Base-by-base conservation (phyloP, 2,888 invertebrate genomes). In the Dynastes tityus region DNA sequence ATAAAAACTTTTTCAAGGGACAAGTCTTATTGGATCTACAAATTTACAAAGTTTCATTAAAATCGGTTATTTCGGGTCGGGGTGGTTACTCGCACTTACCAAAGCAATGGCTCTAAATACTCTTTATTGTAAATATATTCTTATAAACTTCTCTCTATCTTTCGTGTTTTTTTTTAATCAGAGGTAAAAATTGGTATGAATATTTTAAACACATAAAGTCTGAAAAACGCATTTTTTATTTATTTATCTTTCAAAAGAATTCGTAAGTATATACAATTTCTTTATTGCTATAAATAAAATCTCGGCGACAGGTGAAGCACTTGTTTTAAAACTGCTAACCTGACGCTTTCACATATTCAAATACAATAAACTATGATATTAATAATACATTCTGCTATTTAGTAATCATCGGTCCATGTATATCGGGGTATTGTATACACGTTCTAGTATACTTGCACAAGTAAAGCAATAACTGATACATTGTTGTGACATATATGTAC, bases 381-480 rank as follows among this genome's bases (percentile, higher is more conserved):
- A 65, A 40, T 65, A 65, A 40, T 65, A 65, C 65, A 65, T n/a
- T 65, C 65, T 65, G 40, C 40, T 65, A 9, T 65, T 65, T 65
- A 65, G 65, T 37, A 65, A 65, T 65, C 65, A 65, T 65, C 40
- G 40, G 40, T 40, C 13, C 37, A 40, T 37, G 40, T 37, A 65
- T 40, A 65, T 32, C 64, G n/a, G 13, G 27, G 22, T 63, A 64
- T 64, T 64, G 64, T 40, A 40, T 9, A 65, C 37, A 40, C 40
- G 40, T 65, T 65, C 16, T 16, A 16, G 16, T 55, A 37, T 8
- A 32, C 32, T 68, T 49, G 27, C 68, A 49, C 9, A 49, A 49
- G 22, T 68, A 68, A 68, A 68, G 68, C 68, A 45, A 68, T 68
- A 51, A 68, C 49, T 68, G 68, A 49, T 68, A 68, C 68, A 68